phyloP scores from a whole-genome alignment of 2,888 invertebrate species.

The Agrochola lychnidis region DNA sequence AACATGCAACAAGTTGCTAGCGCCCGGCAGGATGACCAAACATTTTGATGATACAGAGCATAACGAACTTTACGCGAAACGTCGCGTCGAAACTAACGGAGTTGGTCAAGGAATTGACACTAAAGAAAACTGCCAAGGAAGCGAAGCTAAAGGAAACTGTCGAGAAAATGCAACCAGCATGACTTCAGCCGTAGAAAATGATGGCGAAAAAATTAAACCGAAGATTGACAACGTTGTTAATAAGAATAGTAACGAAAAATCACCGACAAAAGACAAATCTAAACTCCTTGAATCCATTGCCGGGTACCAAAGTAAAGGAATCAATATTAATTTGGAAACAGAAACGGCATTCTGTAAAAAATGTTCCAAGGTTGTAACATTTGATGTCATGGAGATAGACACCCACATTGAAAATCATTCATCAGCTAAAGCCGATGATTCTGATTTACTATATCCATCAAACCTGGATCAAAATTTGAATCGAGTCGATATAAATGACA shows the following conservation, averaged over 20 bases:
- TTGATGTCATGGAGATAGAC: slow-evolving; percentile 57
- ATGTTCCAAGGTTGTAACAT: slow-evolving; percentile 58
- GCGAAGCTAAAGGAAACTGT: neutral
- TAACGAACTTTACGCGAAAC: slow-evolving; percentile 33
- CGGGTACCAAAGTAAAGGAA: slow-evolving; percentile 61
- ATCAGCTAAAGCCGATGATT: slow-evolving; percentile 6
- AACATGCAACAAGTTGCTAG: slow-evolving; percentile 73
- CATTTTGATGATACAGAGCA: slow-evolving; percentile 73
- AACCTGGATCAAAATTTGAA: slow-evolving; percentile 41
- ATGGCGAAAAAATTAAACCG: neutral
- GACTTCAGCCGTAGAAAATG: neutral
- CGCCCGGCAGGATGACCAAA: slow-evolving; percentile 45
- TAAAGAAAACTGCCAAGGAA: slow-evolving; percentile 1
- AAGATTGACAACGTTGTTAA: neutral
- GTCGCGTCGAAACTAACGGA: slow-evolving; percentile 28
- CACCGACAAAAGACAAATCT: slow-evolving; percentile 44
- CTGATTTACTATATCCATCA: slow-evolving; percentile 46
- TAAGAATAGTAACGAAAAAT: neutral
- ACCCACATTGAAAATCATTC: slow-evolving; percentile 62
- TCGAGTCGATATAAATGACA: slow-evolving; percentile 52
- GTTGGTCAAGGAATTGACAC: neutral
- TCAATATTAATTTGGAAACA: slow-evolving; percentile 67
- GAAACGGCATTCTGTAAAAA: slow-evolving; percentile 65
- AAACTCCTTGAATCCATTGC: slow-evolving; percentile 60
- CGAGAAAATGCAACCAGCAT: neutral